These are phyloP conservation scores for Eciton burchellii DNA, from an alignment of 1,140 invertebrate genomes.

Conservation along the genomic window DNA sequence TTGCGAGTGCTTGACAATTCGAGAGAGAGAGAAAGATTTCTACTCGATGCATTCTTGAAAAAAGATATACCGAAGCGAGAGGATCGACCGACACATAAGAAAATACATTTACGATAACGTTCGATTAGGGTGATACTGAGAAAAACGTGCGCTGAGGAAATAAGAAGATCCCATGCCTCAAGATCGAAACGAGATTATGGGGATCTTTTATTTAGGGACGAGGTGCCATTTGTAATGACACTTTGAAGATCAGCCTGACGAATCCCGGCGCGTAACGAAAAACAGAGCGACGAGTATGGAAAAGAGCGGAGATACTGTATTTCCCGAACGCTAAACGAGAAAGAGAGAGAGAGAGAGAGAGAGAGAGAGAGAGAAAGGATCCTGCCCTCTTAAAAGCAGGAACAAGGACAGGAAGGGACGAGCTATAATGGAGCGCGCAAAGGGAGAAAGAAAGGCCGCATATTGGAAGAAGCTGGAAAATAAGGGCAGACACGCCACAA, in stretches of 20 bases:
- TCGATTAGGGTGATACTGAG: background rate
- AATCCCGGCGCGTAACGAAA: constrained; percentile 29
- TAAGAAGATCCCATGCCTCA: background rate
- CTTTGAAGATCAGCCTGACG: constrained; percentile 4
- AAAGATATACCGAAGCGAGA: background rate
- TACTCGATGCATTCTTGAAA: background rate
- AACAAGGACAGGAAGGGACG: constrained; percentile 6
- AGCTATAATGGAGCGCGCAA: background rate
- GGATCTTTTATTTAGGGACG: background rate
- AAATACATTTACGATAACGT: background rate
- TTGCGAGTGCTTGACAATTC: background rate
- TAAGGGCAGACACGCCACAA: background rate
- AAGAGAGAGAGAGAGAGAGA: constrained; percentile 7
- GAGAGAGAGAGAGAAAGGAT: constrained; percentile 4
- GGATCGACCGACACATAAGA: background rate
- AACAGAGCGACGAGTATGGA: background rate
- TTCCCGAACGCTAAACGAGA: constrained; percentile 6
- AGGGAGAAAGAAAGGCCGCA: background rate
- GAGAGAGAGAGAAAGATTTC: background rate
- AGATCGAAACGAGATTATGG: background rate
- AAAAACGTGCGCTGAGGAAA: background rate
- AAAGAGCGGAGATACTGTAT: constrained; percentile 12
- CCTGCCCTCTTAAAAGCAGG: background rate
- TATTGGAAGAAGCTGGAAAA: constrained; percentile 9
- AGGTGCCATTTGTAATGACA: background rate